Percentiles rank a stretch among this genome's conserved stretches.
These are phyloP conservation scores for Megamerina dolium DNA, from an alignment of 2,888 invertebrate species.

Conservation along the genomic window DNA sequence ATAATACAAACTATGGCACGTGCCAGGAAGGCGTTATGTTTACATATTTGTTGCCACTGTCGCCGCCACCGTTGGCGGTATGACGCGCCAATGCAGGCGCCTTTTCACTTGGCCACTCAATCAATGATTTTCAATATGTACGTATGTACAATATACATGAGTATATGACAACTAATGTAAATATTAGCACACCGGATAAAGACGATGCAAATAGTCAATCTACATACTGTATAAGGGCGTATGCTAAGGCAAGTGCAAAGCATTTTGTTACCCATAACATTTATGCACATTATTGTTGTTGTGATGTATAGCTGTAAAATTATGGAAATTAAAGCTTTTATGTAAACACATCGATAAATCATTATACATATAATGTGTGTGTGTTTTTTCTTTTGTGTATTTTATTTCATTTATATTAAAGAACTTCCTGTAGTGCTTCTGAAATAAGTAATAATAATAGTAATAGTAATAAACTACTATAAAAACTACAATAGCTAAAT, in stretches of 20 bases:
- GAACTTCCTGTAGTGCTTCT: no score
- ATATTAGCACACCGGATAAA: no score
- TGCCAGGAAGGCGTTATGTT: conserved; percentile 46
- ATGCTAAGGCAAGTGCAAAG: conserved; percentile 11
- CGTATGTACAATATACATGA: conserved; percentile 3
- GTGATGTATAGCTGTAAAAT: no score
- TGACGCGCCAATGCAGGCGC: conserved; percentile 2
- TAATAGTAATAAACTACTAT: no score
- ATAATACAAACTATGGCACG: conserved; percentile 19
- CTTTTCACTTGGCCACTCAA: conserved; percentile 14
- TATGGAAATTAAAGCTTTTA: conserved; percentile 32
- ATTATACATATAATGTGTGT: no score
- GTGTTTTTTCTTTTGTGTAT: no score
- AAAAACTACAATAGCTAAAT: no score
- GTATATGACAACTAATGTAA: conserved; percentile 37
- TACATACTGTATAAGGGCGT: background rate
- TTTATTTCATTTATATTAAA: no score
- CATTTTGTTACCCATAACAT: conserved; percentile 4
- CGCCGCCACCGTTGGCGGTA: no score
- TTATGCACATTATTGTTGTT: conserved; percentile 37
- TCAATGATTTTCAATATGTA: conserved; percentile 4
- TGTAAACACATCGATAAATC: conserved; percentile 16
- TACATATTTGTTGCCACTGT: no score
- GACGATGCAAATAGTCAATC: background rate
- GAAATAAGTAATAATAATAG: no score